Evolutionary conservation across 1,140 invertebrate species (phyloP).

Genomic region (Bilobella aurantiaca): DNA sequence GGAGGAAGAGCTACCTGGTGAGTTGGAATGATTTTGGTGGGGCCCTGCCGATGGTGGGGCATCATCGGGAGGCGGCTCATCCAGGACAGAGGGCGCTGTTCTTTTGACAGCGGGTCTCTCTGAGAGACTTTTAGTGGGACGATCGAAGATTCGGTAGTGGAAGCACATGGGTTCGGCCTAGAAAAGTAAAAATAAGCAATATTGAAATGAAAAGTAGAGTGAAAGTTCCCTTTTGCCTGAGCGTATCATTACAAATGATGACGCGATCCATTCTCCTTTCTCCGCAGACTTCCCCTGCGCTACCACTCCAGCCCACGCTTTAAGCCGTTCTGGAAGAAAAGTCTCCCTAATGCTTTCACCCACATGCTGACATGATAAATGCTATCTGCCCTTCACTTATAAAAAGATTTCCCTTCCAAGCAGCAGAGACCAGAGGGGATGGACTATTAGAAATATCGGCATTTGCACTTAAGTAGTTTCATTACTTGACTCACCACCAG

Average conservation of each 20-base stretch:
- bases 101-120: conserved; percentile 24
- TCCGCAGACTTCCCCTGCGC: too few species aligned
- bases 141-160: conserved; percentile 42
- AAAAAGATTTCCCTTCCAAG: not conserved
- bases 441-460: not conserved
- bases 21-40: conserved; percentile 10
- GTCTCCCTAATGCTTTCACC: not conserved
- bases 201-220: too few species aligned
- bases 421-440: not conserved
- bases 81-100: conserved; percentile 29
- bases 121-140: conserved; percentile 27
- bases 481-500: conserved; percentile 5
- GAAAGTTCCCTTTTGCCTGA: conserved; percentile 8
- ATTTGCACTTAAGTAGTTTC: conserved; percentile 3
- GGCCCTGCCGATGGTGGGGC: conserved; percentile 22
- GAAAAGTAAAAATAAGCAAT: too few species aligned
- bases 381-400: conserved; percentile 8
- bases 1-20: conserved; percentile 7
- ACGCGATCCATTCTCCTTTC: not conserved
- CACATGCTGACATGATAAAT: conserved; percentile 7
- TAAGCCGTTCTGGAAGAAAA: not conserved
- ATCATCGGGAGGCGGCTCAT: conserved; percentile 30
- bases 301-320: not conserved
- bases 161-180: conserved; percentile 44
- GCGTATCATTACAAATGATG: conserved; percentile 12